Conservation (phyloP, 2,113 vertebrate genomes). For the Neotragus pygmaeus region DNA sequence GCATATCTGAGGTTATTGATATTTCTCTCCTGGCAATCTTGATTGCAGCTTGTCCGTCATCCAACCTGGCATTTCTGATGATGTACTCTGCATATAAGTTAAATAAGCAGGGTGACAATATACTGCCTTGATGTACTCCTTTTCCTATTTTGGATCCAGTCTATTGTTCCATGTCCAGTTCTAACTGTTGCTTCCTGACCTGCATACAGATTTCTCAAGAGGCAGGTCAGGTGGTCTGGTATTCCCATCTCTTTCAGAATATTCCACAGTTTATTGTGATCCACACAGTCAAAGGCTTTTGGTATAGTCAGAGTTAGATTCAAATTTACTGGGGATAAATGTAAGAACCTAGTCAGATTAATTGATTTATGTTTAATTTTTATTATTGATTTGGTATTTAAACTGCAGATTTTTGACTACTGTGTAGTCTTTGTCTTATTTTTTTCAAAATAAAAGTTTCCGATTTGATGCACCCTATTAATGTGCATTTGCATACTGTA, state of each 20-base stretch:
- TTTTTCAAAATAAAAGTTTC: not conserved
- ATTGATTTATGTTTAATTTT: not conserved
- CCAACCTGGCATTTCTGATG: not conserved
- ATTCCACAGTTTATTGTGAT: not conserved
- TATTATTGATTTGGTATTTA: not conserved
- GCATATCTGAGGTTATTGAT: not conserved
- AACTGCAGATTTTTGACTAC: not conserved
- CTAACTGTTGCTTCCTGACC: not conserved
- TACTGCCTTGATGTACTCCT: accelerated
- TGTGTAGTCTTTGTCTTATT: not conserved
- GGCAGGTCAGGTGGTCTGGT: not conserved
- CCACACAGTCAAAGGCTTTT: not conserved
- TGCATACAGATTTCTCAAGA: not conserved
- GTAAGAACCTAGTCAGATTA: accelerated
- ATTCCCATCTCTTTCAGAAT: not conserved
- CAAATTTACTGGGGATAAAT: not conserved
- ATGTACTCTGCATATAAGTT: not conserved
- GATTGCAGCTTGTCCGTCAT: not conserved
- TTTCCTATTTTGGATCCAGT: not conserved
- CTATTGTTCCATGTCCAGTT: not conserved
- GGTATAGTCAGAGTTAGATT: not conserved
- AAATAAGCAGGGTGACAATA: not conserved
- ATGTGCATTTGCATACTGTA: not conserved
- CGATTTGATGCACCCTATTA: not conserved
- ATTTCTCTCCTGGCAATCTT: not conserved